Percentiles rank a stretch among this genome's conserved stretches.
Conservation (phyloP, 1,140 invertebrate species). For the Achatina immaculata region DNA sequence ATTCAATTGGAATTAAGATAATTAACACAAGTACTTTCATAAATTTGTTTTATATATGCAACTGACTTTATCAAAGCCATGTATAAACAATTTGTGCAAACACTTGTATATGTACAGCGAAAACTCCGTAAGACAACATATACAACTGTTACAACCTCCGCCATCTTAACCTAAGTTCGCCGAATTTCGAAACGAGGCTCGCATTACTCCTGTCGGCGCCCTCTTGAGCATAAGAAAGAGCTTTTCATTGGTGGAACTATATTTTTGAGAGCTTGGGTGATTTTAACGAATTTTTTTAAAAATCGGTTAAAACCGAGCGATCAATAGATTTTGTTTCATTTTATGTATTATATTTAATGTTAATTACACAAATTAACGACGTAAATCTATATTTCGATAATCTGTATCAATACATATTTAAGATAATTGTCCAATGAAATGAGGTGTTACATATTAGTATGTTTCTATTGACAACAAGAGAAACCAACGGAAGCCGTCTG, state of each 20-base stretch:
- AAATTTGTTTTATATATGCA: not conserved
- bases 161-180: constrained; percentile 54
- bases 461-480: constrained; percentile 28
- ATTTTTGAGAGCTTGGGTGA: too few relatives aligned
- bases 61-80: not conserved
- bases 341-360: too few relatives aligned
- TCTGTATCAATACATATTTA: too few relatives aligned
- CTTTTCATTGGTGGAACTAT: constrained; percentile 25
- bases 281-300: too few relatives aligned
- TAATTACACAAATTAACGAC: too few relatives aligned
- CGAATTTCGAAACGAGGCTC: constrained; percentile 66
- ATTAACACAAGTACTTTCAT: not conserved
- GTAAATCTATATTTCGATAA: too few relatives aligned
- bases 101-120: not conserved
- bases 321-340: too few relatives aligned
- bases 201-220: not conserved
- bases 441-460: not conserved
- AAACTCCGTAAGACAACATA: not conserved
- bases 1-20: not conserved
- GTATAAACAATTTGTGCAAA: not conserved
- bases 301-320: too few relatives aligned
- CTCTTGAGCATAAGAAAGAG: not conserved
- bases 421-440: constrained; percentile 5
- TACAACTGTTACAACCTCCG: constrained; percentile 43
- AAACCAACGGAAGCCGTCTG: constrained; percentile 1